A percentile compares a stretch with the other conserved stretches of the same genome.
phyloP scores from a whole-genome alignment of 2,888 invertebrate species.

The Eristalinus aeneus region DNA sequence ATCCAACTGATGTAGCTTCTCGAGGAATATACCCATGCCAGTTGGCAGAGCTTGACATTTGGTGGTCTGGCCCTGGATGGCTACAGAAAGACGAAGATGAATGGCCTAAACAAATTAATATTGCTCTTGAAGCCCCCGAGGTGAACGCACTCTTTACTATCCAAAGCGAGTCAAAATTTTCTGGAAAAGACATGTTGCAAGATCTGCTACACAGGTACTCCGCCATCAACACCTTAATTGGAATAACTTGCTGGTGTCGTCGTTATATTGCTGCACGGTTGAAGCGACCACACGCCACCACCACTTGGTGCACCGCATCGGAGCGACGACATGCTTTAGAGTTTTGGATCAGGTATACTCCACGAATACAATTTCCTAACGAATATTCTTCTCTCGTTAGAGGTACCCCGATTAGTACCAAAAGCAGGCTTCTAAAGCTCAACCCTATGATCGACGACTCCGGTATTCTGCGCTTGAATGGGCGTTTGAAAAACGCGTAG shows the following conservation, averaged over 20 bases:
- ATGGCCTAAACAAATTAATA: not conserved
- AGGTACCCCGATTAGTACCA: not conserved
- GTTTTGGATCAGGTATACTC: slow-evolving; percentile 16
- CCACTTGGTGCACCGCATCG: slow-evolving; percentile 2
- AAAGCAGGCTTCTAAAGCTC: slow-evolving; percentile 12
- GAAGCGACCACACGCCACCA: not conserved
- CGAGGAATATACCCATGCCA: not conserved
- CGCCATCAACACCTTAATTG: not conserved
- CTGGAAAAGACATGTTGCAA: too few relatives aligned
- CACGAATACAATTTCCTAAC: slow-evolving; percentile 11
- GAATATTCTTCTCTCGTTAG: slow-evolving; percentile 20
- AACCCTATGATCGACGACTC: slow-evolving; percentile 30
- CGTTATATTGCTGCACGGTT: not conserved
- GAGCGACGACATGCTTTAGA: not conserved
- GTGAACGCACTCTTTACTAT: too few relatives aligned
- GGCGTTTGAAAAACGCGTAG: slow-evolving; percentile 14
- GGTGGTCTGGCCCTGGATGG: not conserved
- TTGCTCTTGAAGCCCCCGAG: too few relatives aligned
- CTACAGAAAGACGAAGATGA: not conserved
- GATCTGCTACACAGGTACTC: slow-evolving; percentile 14
- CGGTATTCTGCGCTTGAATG: slow-evolving; percentile 21
- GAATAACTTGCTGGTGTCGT: not conserved
- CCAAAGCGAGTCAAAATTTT: too few relatives aligned
- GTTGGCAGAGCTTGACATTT: not conserved
- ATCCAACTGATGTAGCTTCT: not conserved